These are phyloP conservation scores for Drosophila burlai DNA, from an alignment of 1,140 invertebrate species.

Conservation along the genomic window DNA sequence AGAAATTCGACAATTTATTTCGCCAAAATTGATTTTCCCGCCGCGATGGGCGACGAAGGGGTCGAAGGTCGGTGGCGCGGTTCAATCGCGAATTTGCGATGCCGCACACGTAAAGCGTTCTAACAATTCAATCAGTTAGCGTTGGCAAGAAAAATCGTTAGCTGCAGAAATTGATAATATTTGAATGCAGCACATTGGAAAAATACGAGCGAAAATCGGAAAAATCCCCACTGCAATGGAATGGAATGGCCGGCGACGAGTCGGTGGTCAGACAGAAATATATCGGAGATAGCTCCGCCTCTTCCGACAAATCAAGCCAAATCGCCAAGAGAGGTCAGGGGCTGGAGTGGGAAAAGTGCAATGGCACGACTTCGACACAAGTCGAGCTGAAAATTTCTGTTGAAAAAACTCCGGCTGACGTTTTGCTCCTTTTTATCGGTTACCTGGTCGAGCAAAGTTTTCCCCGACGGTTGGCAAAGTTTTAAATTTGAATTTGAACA, in stretches of 20 bases:
- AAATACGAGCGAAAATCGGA: constrained; percentile 33
- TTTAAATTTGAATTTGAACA: constrained; percentile 75
- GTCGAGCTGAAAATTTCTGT: constrained; percentile 54
- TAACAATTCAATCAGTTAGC: constrained; percentile 83
- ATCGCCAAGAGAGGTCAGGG: not conserved
- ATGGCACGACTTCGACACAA: constrained; percentile 44
- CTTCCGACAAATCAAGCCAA: constrained; percentile 40
- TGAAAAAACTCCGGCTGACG: constrained; percentile 23
- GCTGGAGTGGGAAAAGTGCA: constrained; percentile 20
- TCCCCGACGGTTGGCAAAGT: constrained; percentile 34
- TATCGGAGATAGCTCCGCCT: constrained; percentile 14
- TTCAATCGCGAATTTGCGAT: constrained; percentile 58
- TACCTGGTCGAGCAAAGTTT: constrained; percentile 45
- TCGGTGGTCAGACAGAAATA: constrained; percentile 37
- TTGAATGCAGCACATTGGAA: constrained; percentile 75
- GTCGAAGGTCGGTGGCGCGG: constrained; percentile 4
- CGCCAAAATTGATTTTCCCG: constrained; percentile 70
- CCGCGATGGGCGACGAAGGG: constrained; percentile 4
- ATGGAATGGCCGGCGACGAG: constrained; percentile 45
- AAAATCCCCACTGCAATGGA: constrained; percentile 60
- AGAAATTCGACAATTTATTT: constrained; percentile 82
- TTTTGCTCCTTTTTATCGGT: constrained; percentile 26
- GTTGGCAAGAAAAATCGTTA: constrained; percentile 53
- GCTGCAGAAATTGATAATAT: constrained; percentile 72
- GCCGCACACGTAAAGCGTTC: constrained; percentile 77